Evolutionary conservation across 1,140 invertebrate species (phyloP), one percentile per base, ranked within the genome.

Genomic region (Euura saliciscinereae): DNA sequence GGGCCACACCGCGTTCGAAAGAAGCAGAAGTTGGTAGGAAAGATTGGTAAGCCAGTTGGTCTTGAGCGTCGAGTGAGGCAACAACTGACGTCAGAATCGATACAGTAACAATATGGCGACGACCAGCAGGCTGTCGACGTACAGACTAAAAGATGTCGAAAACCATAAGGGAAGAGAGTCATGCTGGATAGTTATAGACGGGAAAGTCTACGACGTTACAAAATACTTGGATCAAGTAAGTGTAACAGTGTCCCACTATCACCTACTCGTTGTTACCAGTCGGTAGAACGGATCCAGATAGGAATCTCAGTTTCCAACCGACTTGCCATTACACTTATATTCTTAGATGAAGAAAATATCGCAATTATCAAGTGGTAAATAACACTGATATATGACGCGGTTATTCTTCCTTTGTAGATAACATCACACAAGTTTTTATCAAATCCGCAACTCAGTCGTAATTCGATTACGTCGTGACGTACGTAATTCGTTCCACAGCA

Each of bases 401-500:
- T 11, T 8, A 4, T 11, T 42, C 42, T 8, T 3, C 7, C 66
- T 42, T 64, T 64, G 59, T 10, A 67, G 8, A 3, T 42, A 8
- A 8, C 8, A 28, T 11, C 28, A 13, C 28, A 28, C 28, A 28
- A 28, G 28, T 28, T 28, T 28, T 28, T 28, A 1, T 28, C 28
- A 28, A 28, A 28, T 28, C 28, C 28, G n/a, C n/a, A 28, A 28
- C 28, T 28, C 28, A 28, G 28, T 1, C 28, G 28, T 28, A 28
- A 28, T 28, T 28, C 28, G 28, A 28, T 28, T 28, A 28, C 28
- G 51, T 59, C 51, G 51, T 59, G 51, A 59, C 51, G 51, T 59
- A 8, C 10, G 10, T 59, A n/a, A 59, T 59, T 28, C 51, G 51
- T 59, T 59, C 6, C 51, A 59, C 68, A 91, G 94, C 95, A 97